Evolutionary conservation across 2,797 vertebrate genomes (phyloP).

Genomic region (Notolepis coatsorum): DNA sequence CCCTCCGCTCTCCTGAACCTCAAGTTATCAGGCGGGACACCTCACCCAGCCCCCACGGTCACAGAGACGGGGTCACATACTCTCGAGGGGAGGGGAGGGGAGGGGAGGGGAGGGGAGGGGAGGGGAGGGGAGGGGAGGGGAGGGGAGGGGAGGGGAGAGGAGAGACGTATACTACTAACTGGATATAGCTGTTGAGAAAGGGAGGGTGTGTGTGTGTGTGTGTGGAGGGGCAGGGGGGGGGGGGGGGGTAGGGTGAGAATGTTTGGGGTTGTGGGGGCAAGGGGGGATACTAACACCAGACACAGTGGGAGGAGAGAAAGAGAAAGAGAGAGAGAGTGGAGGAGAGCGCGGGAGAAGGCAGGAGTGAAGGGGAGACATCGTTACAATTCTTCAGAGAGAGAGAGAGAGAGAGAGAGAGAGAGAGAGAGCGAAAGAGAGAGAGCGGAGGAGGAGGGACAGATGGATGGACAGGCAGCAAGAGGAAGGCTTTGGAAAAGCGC

Average conservation of each 20-base stretch:
- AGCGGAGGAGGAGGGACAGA: slow-evolving; percentile 29
- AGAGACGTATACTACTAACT: too few species aligned
- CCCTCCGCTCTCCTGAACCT: slow-evolving; percentile 56
- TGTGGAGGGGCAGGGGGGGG: too few species aligned
- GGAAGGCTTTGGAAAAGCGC: slow-evolving; percentile 44
- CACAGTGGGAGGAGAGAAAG: slow-evolving; percentile 26
- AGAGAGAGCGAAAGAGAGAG: slow-evolving; percentile 17
- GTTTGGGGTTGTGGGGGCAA: neutral
- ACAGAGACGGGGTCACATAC: slow-evolving; percentile 6
- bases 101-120: neutral
- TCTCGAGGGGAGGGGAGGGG: too few species aligned
- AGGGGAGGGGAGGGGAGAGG: neutral
- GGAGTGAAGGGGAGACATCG: neutral
- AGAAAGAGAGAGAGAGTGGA: slow-evolving; percentile 60
- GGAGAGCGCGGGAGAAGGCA: slow-evolving; percentile 35
- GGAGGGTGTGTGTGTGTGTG: too few species aligned
- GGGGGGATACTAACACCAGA: neutral
- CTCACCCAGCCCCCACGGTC: slow-evolving; percentile 61
- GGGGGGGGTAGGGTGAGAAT: slow-evolving; percentile 57
- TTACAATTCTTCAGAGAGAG: slow-evolving; percentile 13
- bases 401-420: slow-evolving; percentile 36
- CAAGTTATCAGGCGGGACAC: slow-evolving; percentile 65
- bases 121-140: slow-evolving; percentile 18
- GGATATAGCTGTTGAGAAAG: slow-evolving; percentile 40
- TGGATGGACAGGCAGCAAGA: slow-evolving; percentile 26